Conservation (phyloP, 2,888 invertebrate genomes). For the Microplitis manilae region DNA sequence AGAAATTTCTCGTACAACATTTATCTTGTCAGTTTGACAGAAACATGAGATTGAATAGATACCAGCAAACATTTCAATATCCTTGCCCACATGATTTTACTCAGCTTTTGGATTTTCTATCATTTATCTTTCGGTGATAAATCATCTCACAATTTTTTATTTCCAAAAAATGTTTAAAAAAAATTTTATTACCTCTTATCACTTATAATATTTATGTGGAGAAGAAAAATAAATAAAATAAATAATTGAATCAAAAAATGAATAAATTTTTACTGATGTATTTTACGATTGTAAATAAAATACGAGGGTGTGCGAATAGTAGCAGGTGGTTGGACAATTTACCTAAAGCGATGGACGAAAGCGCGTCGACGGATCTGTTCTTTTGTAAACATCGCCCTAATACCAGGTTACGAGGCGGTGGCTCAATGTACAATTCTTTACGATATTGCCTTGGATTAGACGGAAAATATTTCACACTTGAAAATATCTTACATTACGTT, state of each 20-base stretch:
- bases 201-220: not conserved
- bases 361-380: constrained; percentile 57
- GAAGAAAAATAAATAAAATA: constrained; percentile 29
- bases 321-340: constrained; percentile 67
- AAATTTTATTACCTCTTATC: constrained; percentile 2
- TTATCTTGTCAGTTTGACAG: constrained; percentile 56
- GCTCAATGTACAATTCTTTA: constrained; percentile 64
- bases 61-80: not conserved
- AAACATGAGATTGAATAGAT: not conserved
- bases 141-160: constrained; percentile 26
- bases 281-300: constrained; percentile 72
- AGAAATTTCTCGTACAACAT: constrained; percentile 51
- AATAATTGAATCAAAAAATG: constrained; percentile 5
- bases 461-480: constrained; percentile 70
- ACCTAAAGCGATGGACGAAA: constrained; percentile 47
- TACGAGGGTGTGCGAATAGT: constrained; percentile 54
- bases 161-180: not conserved
- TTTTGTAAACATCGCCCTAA: constrained; percentile 70
- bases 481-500: constrained; percentile 69
- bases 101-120: constrained; percentile 21
- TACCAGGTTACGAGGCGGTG: constrained; percentile 69
- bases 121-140: constrained; percentile 38
- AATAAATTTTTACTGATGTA: constrained; percentile 68
- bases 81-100: not conserved
- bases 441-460: constrained; percentile 71